Evolutionary conservation across 2,888 invertebrate genomes (phyloP).

Genomic region (Clunio marinus): DNA sequence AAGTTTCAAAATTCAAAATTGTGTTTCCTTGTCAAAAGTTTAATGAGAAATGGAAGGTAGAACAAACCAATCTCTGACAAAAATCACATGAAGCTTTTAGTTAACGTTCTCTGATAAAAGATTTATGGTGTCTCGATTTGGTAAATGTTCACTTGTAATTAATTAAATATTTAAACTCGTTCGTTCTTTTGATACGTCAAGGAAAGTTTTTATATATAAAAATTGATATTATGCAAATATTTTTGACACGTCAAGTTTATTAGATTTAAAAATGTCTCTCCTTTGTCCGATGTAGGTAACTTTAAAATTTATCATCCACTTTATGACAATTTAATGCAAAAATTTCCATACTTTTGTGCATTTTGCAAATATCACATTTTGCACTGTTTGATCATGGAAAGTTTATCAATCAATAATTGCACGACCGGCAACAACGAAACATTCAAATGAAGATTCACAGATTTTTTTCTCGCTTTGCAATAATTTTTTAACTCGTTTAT

Average conservation of each 20-base stretch:
- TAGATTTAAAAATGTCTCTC: conserved; percentile 13
- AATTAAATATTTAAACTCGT: conserved; percentile 21
- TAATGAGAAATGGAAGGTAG: not conserved
- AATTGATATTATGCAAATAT: conserved; percentile 20
- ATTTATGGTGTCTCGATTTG: not conserved
- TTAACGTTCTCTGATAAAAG: not conserved
- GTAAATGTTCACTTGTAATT: conserved; percentile 16
- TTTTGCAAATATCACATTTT: not conserved
- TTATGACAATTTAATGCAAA: not conserved
- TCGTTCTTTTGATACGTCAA: not conserved
- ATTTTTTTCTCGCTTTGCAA: not conserved
- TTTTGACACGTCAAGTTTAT: conserved; percentile 36
- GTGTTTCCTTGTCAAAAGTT: not conserved
- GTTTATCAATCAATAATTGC: conserved; percentile 27
- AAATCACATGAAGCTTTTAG: not conserved
- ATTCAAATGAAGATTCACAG: not conserved
- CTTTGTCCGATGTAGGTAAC: not conserved
- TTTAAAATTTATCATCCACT: not conserved
- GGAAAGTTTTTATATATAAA: too few relatives aligned
- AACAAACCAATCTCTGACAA: not conserved
- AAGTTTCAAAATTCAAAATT: too few relatives aligned
- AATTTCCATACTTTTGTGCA: not conserved
- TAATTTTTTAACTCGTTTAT: not conserved
- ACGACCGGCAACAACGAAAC: conserved; percentile 5
- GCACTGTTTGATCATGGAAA: not conserved